phyloP scores from a whole-genome alignment of 2,113 vertebrate genomes.

The Syngnathus floridae region DNA sequence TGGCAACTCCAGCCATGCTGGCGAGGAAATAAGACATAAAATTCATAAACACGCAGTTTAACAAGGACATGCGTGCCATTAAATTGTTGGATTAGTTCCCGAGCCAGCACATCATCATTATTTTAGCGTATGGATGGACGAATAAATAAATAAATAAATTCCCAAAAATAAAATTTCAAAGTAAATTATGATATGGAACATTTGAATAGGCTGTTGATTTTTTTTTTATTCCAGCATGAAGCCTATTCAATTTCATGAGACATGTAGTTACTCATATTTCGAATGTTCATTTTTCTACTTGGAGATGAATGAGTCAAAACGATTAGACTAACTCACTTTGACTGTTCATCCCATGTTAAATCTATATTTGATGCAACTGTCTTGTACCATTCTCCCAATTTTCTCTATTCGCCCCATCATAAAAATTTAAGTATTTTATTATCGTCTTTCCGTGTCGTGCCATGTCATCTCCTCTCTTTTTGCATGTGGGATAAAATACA shows the following conservation, averaged over 20 bases:
- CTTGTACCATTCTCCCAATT: slow-evolving; percentile 30
- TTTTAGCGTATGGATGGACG: too few relatives aligned
- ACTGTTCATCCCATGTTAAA: slow-evolving; percentile 20
- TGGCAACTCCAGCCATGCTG: slow-evolving; percentile 32
- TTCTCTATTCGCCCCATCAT: neutral
- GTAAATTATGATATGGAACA: too few relatives aligned
- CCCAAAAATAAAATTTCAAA: too few relatives aligned
- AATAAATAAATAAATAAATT: too few relatives aligned
- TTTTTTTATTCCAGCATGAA: slow-evolving; percentile 1
- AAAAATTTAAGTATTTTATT: slow-evolving; percentile 29
- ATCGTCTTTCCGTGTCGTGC: slow-evolving; percentile 15
- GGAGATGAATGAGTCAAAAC: slow-evolving; percentile 5
- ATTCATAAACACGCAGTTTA: slow-evolving; percentile 12
- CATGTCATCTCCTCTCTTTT: slow-evolving; percentile 26
- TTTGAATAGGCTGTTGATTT: neutral
- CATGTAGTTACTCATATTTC: slow-evolving; percentile 3
- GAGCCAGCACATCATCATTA: slow-evolving; percentile 7
- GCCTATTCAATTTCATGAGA: neutral
- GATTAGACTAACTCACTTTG: slow-evolving; percentile 17
- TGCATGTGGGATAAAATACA: slow-evolving; percentile 40
- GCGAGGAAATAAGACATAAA: slow-evolving; percentile 23
- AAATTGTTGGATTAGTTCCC: slow-evolving; percentile 27
- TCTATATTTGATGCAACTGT: slow-evolving; percentile 39
- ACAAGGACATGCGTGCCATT: slow-evolving; percentile 17
- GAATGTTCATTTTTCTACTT: too few relatives aligned